These are phyloP conservation scores for Metellina segmentata DNA, from an alignment of 2,888 invertebrate species.

Conservation along the genomic window DNA sequence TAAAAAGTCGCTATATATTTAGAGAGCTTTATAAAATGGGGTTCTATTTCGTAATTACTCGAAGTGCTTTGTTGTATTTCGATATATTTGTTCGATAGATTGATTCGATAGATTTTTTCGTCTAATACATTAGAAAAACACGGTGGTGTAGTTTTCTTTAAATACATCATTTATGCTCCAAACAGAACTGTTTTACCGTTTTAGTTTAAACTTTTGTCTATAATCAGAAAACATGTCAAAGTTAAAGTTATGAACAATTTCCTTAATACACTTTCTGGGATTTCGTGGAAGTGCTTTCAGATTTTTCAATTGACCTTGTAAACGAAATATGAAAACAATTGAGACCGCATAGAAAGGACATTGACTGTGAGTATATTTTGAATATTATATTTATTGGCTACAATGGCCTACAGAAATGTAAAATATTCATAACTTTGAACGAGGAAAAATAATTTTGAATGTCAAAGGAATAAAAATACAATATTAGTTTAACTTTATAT, in stretches of 20 bases:
- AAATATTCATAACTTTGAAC: no score
- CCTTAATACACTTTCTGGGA: not conserved
- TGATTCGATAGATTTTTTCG: not conserved
- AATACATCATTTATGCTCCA: not conserved
- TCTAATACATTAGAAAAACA: not conserved
- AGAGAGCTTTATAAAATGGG: not conserved
- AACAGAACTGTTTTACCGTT: not conserved
- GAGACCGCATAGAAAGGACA: not conserved
- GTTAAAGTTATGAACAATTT: not conserved
- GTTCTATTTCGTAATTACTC: not conserved
- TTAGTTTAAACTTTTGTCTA: not conserved
- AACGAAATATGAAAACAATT: not conserved
- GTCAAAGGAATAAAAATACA: no score
- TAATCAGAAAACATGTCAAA: not conserved
- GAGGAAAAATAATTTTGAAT: no score
- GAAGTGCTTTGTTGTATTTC: not conserved
- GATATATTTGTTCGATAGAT: not conserved
- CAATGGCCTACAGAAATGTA: no score
- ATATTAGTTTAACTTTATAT: no score
- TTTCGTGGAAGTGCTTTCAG: not conserved
- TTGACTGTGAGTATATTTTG: not conserved
- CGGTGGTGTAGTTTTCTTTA: not conserved
- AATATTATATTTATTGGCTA: no score
- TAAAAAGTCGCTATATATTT: slow-evolving; percentile 30
- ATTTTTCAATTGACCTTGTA: not conserved